phyloP scores from a whole-genome alignment of 2,113 vertebrate species.

The Spermophilus dauricus region DNA sequence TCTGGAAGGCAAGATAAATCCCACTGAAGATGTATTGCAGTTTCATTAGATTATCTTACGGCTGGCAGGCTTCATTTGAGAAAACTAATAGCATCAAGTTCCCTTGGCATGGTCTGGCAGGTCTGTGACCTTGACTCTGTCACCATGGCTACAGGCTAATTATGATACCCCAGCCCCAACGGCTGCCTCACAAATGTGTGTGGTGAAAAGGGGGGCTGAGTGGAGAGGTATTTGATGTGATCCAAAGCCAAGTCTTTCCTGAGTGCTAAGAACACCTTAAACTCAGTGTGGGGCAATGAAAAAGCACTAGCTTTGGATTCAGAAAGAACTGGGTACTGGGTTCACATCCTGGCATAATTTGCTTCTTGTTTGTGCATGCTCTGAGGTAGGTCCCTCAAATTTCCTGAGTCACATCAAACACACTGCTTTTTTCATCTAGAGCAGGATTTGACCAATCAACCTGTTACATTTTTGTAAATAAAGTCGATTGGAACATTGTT shows the following conservation, averaged over 20 bases:
- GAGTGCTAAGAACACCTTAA: not conserved
- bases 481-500: not conserved
- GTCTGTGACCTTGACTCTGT: not conserved
- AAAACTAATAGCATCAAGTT: not conserved
- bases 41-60: not conserved
- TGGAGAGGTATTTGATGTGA: not conserved
- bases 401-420: not conserved
- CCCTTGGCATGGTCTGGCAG: not conserved
- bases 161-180: not conserved
- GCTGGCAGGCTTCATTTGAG: not conserved
- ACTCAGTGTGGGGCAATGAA: not conserved
- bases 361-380: not conserved
- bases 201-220: not conserved
- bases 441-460: not conserved
- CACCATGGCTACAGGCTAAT: not conserved
- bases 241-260: not conserved
- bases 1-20: conserved; percentile 18
- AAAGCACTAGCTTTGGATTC: not conserved
- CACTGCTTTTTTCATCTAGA: not conserved
- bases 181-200: not conserved
- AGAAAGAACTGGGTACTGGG: not conserved
- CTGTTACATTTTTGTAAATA: conserved; percentile 24
- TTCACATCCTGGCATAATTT: not conserved
- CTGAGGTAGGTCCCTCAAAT: not conserved
- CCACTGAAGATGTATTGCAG: not conserved